phyloP scores from a whole-genome alignment of 2,888 invertebrate genomes.

The Gortyna flavago region DNA sequence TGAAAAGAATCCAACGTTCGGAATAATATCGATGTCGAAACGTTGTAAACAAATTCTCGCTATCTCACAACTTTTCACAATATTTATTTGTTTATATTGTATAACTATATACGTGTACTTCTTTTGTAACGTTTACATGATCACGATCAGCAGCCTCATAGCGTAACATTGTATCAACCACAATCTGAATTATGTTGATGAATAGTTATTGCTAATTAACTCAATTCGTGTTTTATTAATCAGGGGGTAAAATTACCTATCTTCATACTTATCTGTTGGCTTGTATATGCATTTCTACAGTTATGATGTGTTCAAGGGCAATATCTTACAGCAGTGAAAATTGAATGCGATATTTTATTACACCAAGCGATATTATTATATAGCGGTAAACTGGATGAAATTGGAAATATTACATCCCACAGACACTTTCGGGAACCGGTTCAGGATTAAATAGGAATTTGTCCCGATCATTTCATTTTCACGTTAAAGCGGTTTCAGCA shows the following conservation, averaged over 20 bases:
- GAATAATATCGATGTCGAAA: neutral
- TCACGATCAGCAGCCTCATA: neutral
- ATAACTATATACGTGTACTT: no score
- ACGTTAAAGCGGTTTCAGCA: neutral
- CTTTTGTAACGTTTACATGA: neutral
- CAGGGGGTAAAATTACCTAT: neutral
- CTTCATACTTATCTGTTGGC: neutral
- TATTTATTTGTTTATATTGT: no score
- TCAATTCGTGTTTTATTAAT: neutral
- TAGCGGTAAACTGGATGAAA: slow-evolving; percentile 17
- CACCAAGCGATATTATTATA: neutral
- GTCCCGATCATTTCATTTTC: neutral
- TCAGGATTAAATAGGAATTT: neutral
- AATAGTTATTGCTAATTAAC: neutral
- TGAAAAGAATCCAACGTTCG: neutral
- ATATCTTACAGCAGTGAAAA: neutral
- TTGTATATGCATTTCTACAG: neutral
- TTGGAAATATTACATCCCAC: neutral
- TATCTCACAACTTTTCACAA: neutral
- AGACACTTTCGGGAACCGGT: neutral
- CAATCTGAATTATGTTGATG: no score
- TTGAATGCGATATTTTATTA: slow-evolving; percentile 18
- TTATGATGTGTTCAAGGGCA: neutral
- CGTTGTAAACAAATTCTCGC: neutral
- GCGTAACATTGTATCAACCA: no score